These are phyloP conservation scores for Pandemis cinnamomeana DNA, from an alignment of 2,888 invertebrate species.

Conservation along the genomic window DNA sequence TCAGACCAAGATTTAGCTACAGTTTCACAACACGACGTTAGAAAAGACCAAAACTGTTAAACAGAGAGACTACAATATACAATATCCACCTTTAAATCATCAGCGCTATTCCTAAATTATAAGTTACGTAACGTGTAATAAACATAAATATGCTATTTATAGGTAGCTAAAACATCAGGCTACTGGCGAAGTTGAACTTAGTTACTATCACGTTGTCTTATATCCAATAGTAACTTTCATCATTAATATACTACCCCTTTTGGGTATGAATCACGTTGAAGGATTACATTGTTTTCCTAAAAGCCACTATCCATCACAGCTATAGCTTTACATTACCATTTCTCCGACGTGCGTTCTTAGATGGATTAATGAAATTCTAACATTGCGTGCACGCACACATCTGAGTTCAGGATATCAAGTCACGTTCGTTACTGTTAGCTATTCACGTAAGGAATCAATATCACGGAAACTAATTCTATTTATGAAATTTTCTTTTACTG, in stretches of 20 bases:
- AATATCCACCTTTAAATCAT: too few relatives aligned
- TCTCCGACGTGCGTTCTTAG: not conserved
- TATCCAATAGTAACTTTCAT: not conserved
- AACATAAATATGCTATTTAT: too few relatives aligned
- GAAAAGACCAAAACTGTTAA: too few relatives aligned
- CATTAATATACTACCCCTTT: conserved; percentile 16
- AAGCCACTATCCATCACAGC: conserved; percentile 17
- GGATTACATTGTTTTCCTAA: conserved; percentile 6
- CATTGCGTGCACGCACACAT: conserved; percentile 7
- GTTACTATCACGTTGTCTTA: not conserved
- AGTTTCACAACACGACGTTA: too few relatives aligned
- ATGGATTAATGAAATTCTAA: conserved; percentile 27
- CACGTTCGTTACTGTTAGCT: conserved; percentile 11
- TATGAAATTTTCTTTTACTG: not conserved
- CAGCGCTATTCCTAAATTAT: too few relatives aligned
- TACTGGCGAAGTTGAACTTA: not conserved
- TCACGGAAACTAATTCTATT: conserved; percentile 5
- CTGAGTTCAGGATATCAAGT: conserved; percentile 9
- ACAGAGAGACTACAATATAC: too few relatives aligned
- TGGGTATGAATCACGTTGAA: conserved; percentile 1
- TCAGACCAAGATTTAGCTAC: too few relatives aligned
- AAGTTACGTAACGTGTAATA: too few relatives aligned
- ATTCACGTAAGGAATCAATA: conserved; percentile 21
- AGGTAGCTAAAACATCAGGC: not conserved
- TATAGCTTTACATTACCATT: conserved; percentile 6